Base-by-base conservation (phyloP, 2,888 invertebrate species). In the Anagyrus pseudococci region DNA sequence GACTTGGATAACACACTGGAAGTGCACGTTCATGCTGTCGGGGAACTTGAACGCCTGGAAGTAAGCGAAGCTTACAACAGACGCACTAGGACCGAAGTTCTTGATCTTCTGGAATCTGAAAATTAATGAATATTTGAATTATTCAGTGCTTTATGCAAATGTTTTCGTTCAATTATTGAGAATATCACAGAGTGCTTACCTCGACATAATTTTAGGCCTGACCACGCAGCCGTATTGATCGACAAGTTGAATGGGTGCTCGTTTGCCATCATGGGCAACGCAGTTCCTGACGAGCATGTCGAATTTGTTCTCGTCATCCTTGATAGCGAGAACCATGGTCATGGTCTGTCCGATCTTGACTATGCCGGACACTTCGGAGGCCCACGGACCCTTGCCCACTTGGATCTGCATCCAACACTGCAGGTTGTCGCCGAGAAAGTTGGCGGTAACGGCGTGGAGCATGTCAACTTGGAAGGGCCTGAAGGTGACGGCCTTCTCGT, bases 391-490 rank as follows among this genome's bases (percentile, higher is more conserved):
- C 80, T 96, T 96, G 59, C 96, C 96, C 48, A 95, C 95, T 83
- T 96, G 96, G 73, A 96, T 96, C 82, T 96, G 96, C 96, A 96
- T 96, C 96, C 96, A 96, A 83, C 96, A 96, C 79, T 96, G 95
- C 73, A 96, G 84, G 83, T 96, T 96, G 82, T 96, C 96, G 26
- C 96, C 96, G 72, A 96, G 87, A 87, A 96, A 96, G 85, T 96
- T 96, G 52, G 96, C 96, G 0, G 95, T 94, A 48, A 96, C 95
- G 0, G 95, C 96, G 79, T 96, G 94, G 72, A 96, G 81, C 94
- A 95, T 96, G 80, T 96, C 96, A 40, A 96, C 96, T 85, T 94
- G 94, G 89, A 96, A 96, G 29, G 96, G 96, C 75, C 95, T 85
- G 85, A 96, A 96, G 43, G 95, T 94, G 60, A 96, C 95, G 1